Evolutionary conservation across 2,797 vertebrate species (phyloP).

Genomic region (Syndactyla subalaris): DNA sequence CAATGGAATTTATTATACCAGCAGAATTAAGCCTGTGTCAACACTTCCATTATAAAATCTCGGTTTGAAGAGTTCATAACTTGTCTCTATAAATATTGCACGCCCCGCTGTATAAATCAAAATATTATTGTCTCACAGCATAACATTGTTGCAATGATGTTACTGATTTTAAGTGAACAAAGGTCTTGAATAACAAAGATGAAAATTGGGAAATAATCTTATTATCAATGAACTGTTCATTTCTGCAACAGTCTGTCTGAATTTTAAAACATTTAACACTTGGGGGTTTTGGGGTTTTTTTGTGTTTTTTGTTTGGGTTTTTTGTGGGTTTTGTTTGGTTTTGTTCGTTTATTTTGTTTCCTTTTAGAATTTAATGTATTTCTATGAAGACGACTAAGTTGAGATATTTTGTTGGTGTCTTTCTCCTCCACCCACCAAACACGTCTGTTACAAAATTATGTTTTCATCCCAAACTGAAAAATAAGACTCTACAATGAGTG

Average conservation of each 20-base stretch:
- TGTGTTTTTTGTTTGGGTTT: background rate
- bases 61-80: background rate
- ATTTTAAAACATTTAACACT: background rate
- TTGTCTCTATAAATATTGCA: constrained; percentile 9
- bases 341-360: background rate
- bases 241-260: background rate
- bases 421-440: background rate
- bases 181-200: background rate
- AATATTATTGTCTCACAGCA: background rate
- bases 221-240: background rate
- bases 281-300: background rate
- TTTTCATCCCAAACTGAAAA: background rate
- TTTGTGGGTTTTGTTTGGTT: background rate
- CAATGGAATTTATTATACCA: constrained; percentile 42
- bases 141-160: background rate
- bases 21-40: constrained; percentile 14
- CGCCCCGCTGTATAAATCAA: background rate
- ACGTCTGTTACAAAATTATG: background rate
- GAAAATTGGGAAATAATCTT: background rate
- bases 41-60: constrained; percentile 23
- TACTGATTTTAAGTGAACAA: background rate
- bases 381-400: background rate
- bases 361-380: background rate
- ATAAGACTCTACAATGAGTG: background rate
- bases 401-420: background rate